phyloP scores from a whole-genome alignment of 2,888 invertebrate genomes.

The Heliconius hortense region DNA sequence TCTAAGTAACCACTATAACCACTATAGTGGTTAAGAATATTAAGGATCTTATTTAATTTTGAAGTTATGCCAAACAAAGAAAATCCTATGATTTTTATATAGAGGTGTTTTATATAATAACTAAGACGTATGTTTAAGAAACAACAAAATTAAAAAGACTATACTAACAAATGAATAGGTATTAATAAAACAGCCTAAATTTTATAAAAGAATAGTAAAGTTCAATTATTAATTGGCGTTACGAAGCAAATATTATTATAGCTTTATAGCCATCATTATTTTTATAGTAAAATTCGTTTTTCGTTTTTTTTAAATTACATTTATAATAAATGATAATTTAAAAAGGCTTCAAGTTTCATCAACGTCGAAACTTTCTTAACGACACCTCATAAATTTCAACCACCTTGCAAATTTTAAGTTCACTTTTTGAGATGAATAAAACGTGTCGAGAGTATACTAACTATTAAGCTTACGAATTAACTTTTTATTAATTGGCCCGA shows the following conservation, averaged over 20 bases:
- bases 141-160: no score
- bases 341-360: slow-evolving; percentile 58
- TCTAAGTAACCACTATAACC: no score
- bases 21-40: neutral
- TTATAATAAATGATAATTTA: slow-evolving; percentile 50
- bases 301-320: neutral
- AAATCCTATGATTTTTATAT: no score
- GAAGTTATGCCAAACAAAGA: neutral
- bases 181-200: neutral
- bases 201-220: neutral
- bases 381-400: slow-evolving; percentile 65
- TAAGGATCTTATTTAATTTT: neutral
- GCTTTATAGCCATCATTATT: no score
- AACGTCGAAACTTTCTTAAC: slow-evolving; percentile 63
- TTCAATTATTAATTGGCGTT: neutral
- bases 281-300: neutral
- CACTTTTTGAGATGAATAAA: slow-evolving; percentile 63
- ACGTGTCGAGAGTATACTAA: slow-evolving; percentile 59
- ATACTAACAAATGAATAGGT: no score
- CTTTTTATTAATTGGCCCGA: slow-evolving; percentile 58
- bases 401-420: slow-evolving; percentile 59
- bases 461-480: slow-evolving; percentile 62
- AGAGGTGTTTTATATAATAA: no score
- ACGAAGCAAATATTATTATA: neutral
- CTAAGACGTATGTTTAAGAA: no score